These are phyloP conservation scores for Amblyopsis hoosieri DNA, from an alignment of 2,797 vertebrate species.

Conservation along the genomic window DNA sequence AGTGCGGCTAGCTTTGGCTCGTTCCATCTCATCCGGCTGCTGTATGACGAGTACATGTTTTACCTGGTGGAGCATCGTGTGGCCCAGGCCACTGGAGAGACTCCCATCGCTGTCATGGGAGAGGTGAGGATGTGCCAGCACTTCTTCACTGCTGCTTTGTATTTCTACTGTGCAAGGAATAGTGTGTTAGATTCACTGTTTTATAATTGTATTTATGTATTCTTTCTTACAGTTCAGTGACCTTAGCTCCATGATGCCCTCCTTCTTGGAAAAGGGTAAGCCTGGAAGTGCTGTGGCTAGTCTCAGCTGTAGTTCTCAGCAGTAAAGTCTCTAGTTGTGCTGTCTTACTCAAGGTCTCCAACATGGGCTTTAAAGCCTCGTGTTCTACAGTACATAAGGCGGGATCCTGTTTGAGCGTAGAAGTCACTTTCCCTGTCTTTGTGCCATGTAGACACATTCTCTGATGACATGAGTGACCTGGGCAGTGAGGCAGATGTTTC, in stretches of 20 bases:
- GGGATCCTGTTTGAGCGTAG: no score
- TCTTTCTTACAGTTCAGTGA: conserved; percentile 88
- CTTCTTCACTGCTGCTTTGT: no score
- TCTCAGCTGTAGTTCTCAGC: neutral
- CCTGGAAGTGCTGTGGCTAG: neutral
- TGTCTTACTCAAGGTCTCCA: neutral
- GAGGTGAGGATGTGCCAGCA: conserved; percentile 80
- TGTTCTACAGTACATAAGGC: neutral
- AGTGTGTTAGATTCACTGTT: no score
- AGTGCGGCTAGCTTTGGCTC: conserved; percentile 96
- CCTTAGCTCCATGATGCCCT: conserved; percentile 88
- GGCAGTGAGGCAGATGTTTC: conserved; percentile 78
- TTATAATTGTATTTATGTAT: conserved; percentile 4
- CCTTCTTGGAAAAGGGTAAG: conserved; percentile 91
- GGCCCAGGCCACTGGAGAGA: conserved; percentile 93
- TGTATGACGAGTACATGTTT: conserved; percentile 99
- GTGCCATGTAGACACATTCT: conserved; percentile 74
- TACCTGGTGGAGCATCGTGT: conserved; percentile 97
- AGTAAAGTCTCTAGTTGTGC: neutral
- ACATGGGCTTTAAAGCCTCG: neutral
- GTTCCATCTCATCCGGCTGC: conserved; percentile 96
- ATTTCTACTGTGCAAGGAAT: no score
- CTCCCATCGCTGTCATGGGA: conserved; percentile 97
- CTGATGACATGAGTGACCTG: conserved; percentile 85
- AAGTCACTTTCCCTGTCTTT: neutral